Evolutionary conservation across 2,797 vertebrate genomes (phyloP).

Genomic region (Pithecia hirsuta): DNA sequence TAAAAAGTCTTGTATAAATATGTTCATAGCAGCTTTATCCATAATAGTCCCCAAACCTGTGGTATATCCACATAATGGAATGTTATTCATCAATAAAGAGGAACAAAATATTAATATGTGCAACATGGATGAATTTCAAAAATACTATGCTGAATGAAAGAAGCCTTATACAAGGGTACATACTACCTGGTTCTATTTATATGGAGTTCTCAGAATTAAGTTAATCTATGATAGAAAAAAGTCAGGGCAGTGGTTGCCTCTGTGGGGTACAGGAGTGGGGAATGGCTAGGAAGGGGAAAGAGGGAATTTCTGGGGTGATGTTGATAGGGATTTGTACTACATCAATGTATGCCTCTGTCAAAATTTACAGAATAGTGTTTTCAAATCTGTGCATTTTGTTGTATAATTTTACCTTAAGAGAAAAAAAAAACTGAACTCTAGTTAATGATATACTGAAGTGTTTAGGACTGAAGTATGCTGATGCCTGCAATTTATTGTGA

Average conservation of each 20-base stretch:
- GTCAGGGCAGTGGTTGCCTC: background rate
- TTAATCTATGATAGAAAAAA: background rate
- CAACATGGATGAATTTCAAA: background rate
- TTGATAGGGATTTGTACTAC: background rate
- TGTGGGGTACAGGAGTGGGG: background rate
- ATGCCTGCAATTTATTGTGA: conserved; percentile 30
- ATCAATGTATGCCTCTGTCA: background rate
- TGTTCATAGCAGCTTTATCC: background rate
- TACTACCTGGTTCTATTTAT: background rate
- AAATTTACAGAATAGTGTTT: background rate
- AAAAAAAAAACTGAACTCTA: background rate
- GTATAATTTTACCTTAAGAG: background rate
- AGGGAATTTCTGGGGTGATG: background rate
- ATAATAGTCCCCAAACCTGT: background rate
- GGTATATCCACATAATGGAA: background rate
- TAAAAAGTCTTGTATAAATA: background rate
- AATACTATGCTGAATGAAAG: background rate
- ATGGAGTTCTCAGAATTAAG: background rate
- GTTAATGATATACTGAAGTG: conserved; percentile 3
- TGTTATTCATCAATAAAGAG: background rate
- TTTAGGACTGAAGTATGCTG: background rate
- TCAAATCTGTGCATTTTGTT: background rate
- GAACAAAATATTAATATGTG: background rate
- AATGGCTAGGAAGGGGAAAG: background rate
- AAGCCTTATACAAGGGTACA: background rate